Evolutionary conservation across 2,888 invertebrate genomes (phyloP).

Genomic region (Scaptomyza parva): DNA sequence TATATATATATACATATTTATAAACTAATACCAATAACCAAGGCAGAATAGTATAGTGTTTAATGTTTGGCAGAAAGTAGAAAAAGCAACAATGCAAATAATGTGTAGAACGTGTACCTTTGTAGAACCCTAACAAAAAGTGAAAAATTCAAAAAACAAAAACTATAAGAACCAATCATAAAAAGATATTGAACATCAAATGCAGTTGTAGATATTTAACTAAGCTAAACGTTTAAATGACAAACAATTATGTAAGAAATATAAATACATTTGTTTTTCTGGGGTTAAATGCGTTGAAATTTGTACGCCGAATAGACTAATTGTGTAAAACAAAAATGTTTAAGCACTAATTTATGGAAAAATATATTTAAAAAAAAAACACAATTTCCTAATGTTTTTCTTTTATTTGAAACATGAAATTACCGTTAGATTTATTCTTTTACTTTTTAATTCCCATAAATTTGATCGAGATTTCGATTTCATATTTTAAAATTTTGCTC

Average conservation of each 20-base stretch:
- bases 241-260: conserved; percentile 26
- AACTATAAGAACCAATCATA: conserved; percentile 14
- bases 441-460: too few relatives aligned
- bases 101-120: conserved; percentile 51
- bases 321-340: conserved; percentile 70
- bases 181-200: conserved; percentile 17
- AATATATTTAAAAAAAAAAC: conserved; percentile 49
- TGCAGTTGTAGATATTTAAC: conserved; percentile 62
- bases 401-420: not conserved
- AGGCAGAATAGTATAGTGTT: conserved; percentile 22
- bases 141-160: conserved; percentile 6
- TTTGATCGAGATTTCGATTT: too few relatives aligned
- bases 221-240: conserved; percentile 17
- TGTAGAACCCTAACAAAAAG: conserved; percentile 33
- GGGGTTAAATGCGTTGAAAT: conserved; percentile 39
- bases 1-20: conserved; percentile 39
- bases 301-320: conserved; percentile 62
- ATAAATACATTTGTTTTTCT: conserved; percentile 31
- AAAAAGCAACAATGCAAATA: conserved; percentile 16
- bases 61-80: conserved; percentile 16
- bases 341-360: conserved; percentile 75
- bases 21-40: conserved; percentile 18
- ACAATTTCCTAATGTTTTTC: not conserved
- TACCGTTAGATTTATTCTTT: too few relatives aligned
- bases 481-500: too few relatives aligned